Conservation (phyloP, 1,140 invertebrate species). For the Drosophila tristis region DNA sequence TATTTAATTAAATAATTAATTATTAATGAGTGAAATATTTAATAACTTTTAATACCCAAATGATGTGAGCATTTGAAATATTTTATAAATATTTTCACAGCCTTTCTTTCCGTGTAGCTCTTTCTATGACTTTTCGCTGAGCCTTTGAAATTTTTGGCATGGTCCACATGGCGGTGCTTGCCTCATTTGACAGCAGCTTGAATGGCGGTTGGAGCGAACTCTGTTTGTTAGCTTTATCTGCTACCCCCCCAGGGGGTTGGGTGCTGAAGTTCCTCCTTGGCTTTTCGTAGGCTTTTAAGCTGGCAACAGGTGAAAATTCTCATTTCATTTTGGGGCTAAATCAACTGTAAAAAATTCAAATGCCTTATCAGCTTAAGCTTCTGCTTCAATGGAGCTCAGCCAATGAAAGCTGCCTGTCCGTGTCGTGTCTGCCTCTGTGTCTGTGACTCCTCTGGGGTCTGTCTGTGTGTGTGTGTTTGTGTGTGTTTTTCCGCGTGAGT, state of each 20-base stretch:
- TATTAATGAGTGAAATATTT: no score
- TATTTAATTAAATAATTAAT: neutral
- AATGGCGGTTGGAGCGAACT: neutral
- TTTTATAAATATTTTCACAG: no score
- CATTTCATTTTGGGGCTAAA: conserved; percentile 59
- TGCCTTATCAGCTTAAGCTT: conserved; percentile 64
- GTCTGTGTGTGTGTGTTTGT: conserved; percentile 1
- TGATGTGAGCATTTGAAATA: no score
- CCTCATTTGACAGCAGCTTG: conserved; percentile 37
- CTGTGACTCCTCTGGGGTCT: no score
- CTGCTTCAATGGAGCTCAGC: conserved; percentile 57
- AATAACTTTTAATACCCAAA: no score
- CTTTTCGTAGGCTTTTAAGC: conserved; percentile 31
- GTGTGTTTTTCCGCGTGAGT: neutral
- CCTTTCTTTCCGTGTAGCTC: no score
- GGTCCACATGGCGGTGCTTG: conserved; percentile 31
- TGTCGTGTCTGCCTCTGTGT: neutral
- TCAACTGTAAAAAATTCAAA: conserved; percentile 68
- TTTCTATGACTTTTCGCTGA: no score
- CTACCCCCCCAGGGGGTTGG: conserved; percentile 4
- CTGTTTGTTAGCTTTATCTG: conserved; percentile 15
- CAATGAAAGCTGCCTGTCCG: conserved; percentile 7
- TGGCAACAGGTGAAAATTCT: conserved; percentile 58
- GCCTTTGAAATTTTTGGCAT: conserved; percentile 11
- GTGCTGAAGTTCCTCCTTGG: neutral